A percentile compares a stretch with the other conserved stretches of the same genome.
Conservation (phyloP, 2,888 invertebrate genomes). For the Glaucopsyche alexis region DNA sequence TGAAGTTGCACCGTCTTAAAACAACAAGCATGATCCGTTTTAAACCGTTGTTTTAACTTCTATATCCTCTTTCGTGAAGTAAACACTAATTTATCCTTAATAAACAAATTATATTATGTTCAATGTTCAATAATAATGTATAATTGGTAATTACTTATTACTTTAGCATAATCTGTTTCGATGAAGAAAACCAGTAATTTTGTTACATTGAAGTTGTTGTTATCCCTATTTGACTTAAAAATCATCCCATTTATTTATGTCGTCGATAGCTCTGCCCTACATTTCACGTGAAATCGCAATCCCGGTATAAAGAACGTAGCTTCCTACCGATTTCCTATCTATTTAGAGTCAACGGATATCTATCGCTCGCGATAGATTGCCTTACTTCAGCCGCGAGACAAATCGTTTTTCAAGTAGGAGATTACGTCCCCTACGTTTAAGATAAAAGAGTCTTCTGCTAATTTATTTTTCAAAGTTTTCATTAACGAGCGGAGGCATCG, state of each 20-base stretch:
- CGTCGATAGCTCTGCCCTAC: neutral
- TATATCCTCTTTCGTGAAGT: neutral
- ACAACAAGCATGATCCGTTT: constrained; percentile 22
- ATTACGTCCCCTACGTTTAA: constrained; percentile 10
- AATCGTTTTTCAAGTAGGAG: constrained; percentile 20
- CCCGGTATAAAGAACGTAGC: constrained; percentile 12
- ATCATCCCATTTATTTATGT: neutral
- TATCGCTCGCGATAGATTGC: constrained; percentile 15
- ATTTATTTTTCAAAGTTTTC: constrained; percentile 17
- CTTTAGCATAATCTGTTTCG: neutral
- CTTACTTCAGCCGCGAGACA: constrained; percentile 8
- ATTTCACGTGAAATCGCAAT: constrained; percentile 9
- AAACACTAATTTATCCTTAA: neutral
- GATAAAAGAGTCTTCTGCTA: constrained; percentile 2
- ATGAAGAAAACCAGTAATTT: neutral
- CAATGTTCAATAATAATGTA: neutral
- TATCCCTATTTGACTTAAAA: constrained; percentile 5
- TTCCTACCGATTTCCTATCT: constrained; percentile 14
- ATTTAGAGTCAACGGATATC: constrained; percentile 16
- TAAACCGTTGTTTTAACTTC: constrained; percentile 1
- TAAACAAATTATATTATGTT: neutral
- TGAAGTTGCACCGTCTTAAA: constrained; percentile 28
- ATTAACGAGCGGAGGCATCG: constrained; percentile 14
- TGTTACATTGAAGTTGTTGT: neutral
- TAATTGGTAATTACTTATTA: neutral